A percentile compares a stretch with the other conserved stretches of the same genome.
These are phyloP conservation scores for Alaudala cheleensis DNA, from an alignment of 2,113 vertebrate genomes.

Conservation along the genomic window DNA sequence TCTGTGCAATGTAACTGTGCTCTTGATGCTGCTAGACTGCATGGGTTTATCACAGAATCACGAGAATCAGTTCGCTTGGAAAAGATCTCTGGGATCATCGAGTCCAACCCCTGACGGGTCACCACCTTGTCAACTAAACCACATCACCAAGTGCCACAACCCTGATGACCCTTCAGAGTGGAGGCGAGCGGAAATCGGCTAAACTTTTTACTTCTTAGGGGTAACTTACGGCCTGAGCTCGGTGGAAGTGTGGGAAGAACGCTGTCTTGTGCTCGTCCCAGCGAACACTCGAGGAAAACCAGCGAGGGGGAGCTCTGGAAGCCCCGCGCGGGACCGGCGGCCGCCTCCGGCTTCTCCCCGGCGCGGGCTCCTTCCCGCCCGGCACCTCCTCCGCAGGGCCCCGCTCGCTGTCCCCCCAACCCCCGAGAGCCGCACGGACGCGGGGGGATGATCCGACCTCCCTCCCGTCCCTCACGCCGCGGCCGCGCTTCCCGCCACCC, in stretches of 20 bases:
- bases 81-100: not conserved
- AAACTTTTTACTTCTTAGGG: not conserved
- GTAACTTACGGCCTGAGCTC: not conserved
- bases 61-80: not conserved
- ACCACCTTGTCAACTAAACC: not conserved
- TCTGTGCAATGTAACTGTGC: not conserved
- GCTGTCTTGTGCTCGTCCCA: not conserved
- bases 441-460: no score
- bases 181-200: not conserved
- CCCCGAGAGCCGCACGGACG: not conserved
- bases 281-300: not conserved
- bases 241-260: not conserved
- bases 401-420: not conserved
- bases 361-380: no score
- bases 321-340: not conserved
- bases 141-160: not conserved
- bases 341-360: not conserved
- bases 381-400: not conserved
- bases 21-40: not conserved
- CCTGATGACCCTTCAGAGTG: no score
- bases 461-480: not conserved
- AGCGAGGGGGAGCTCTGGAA: not conserved
- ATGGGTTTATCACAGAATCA: not conserved
- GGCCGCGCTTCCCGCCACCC: no score
- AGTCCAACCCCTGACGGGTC: not conserved